Percentiles rank a stretch among this genome's conserved stretches.
These are phyloP conservation scores for Mixornis gularis DNA, from an alignment of 2,113 vertebrate genomes.

Conservation along the genomic window DNA sequence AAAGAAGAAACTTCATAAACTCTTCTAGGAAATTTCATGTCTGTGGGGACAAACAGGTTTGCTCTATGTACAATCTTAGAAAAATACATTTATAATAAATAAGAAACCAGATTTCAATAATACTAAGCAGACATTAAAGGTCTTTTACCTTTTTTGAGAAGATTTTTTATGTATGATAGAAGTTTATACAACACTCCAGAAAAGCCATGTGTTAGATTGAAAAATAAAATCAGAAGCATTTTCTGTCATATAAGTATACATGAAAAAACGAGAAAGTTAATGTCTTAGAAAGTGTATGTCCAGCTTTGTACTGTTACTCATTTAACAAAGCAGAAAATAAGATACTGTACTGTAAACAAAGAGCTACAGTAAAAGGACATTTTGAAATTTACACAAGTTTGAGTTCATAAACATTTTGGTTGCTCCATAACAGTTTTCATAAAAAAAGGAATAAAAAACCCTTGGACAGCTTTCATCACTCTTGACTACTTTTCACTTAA, in stretches of 20 bases:
- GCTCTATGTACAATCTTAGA: background rate
- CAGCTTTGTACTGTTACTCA: slow-evolving; percentile 70
- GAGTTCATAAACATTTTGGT: slow-evolving; percentile 79
- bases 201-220: slow-evolving; percentile 77
- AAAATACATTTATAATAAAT: slow-evolving; percentile 37
- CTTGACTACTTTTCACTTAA: slow-evolving; percentile 76
- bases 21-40: background rate
- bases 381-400: slow-evolving; percentile 80
- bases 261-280: slow-evolving; percentile 72
- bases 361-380: slow-evolving; percentile 76
- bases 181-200: slow-evolving; percentile 77
- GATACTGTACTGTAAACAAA: slow-evolving; percentile 76
- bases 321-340: slow-evolving; percentile 77
- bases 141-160: slow-evolving; percentile 76
- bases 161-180: slow-evolving; percentile 77
- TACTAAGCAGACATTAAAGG: slow-evolving; percentile 68
- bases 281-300: slow-evolving; percentile 76
- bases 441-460: slow-evolving; percentile 82
- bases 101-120: slow-evolving; percentile 56
- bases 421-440: slow-evolving; percentile 76
- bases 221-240: slow-evolving; percentile 80
- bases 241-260: slow-evolving; percentile 74
- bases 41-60: background rate
- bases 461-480: slow-evolving; percentile 77
- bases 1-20: background rate